Base-by-base conservation (phyloP, 2,888 invertebrate genomes). In the Drosophila pseudotalamancana region DNA sequence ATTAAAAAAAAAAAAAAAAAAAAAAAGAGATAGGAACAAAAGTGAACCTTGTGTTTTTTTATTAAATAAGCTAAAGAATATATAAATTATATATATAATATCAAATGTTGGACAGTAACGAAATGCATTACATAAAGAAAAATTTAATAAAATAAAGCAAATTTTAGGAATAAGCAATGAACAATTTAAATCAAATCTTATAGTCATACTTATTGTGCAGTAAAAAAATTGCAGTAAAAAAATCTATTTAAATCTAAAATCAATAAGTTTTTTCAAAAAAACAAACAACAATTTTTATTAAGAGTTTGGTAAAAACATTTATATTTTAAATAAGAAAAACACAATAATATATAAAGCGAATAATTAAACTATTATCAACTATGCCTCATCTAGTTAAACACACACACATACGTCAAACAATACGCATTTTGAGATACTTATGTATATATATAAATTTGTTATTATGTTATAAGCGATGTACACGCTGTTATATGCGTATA, bases 141-240 rank as follows among this genome's bases (percentile, higher is more conserved):
- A 1, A 29, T 27, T 6, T n/a, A 27, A 5, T 16, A 16, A 25
- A 11, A 72, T 43, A 29, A 42, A 43, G 29, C 29, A 29, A 29
- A 9, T 29, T 78, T 82, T 72, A 74, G 84, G 81, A 81, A 69
- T 61, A 62, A 60, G 61, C 42, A 48, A 74, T 49, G 62, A 85
- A 74, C 55, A 87, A 84, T 84, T 86, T 80, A 64, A 81, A 81
- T 81, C 81, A 76, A 81, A 87, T 87, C 77, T 87, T 80, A 76
- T 84, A 71, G 59, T 71, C 61, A 79, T 68, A 79, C 45, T 69
- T 55, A 82, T 86, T 82, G 81, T 70, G 68, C 86, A 79, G 87
- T 64, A 72, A 70, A 74, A 72, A 11, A 25, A 25, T 1, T 3
- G 11, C 1, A 11, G 1, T 21, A 32, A 46, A 21, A 9, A 23